These are phyloP conservation scores for Deilephila elpenor DNA, from an alignment of 2,888 invertebrate genomes.

Conservation along the genomic window DNA sequence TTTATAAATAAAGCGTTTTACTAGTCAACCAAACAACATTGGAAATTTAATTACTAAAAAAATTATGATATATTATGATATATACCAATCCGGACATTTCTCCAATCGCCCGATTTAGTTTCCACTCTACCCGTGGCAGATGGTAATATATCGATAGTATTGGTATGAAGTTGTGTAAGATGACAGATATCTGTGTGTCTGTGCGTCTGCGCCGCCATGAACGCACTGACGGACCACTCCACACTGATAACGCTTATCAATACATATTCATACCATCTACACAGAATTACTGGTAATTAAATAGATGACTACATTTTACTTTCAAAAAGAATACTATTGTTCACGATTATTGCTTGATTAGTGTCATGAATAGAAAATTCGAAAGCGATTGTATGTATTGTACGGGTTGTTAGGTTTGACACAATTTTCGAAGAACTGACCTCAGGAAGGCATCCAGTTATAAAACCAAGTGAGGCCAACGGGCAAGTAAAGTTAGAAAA, in stretches of 20 bases:
- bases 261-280: conserved; percentile 24
- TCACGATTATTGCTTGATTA: too few relatives aligned
- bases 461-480: too few relatives aligned
- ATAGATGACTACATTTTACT: neutral
- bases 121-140: conserved; percentile 47
- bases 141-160: conserved; percentile 69
- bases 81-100: conserved; percentile 29
- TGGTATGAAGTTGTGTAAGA: conserved; percentile 79
- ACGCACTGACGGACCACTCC: conserved; percentile 42
- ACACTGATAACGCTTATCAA: conserved; percentile 34
- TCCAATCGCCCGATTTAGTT: conserved; percentile 26
- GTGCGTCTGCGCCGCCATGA: conserved; percentile 47
- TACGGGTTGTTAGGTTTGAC: too few relatives aligned
- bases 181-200: conserved; percentile 51
- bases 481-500: too few relatives aligned
- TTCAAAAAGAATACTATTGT: neutral
- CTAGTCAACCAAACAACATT: too few relatives aligned
- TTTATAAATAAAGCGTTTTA: too few relatives aligned
- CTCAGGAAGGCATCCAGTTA: too few relatives aligned
- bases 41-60: too few relatives aligned
- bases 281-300: conserved; percentile 28
- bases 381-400: too few relatives aligned
- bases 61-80: too few relatives aligned
- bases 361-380: too few relatives aligned
- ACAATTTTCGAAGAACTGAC: too few relatives aligned